phyloP scores from a whole-genome alignment of 2,797 vertebrate genomes.

The Cirrhinus molitorella region DNA sequence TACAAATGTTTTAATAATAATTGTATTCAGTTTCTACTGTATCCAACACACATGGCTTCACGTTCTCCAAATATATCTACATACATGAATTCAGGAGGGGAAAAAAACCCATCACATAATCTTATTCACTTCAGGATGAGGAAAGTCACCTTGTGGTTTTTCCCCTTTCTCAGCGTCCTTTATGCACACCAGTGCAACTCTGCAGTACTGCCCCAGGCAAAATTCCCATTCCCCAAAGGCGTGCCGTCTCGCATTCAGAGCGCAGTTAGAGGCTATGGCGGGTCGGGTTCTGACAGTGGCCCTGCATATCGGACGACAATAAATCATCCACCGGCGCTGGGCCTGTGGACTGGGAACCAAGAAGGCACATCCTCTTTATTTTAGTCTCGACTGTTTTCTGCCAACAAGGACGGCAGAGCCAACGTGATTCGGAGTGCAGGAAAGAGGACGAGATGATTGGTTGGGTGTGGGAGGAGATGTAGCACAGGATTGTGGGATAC shows the following conservation, averaged over 20 bases:
- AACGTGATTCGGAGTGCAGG: background rate
- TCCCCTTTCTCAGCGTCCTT: constrained; percentile 42
- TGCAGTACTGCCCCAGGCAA: constrained; percentile 58
- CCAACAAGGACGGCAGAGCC: constrained; percentile 42
- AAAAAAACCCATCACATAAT: constrained; percentile 27
- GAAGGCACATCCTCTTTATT: constrained; percentile 48
- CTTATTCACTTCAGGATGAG: constrained; percentile 38
- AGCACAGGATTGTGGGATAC: constrained; percentile 24
- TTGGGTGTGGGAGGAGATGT: constrained; percentile 20
- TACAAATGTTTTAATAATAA: background rate
- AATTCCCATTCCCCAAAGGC: constrained; percentile 57
- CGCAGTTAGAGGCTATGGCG: constrained; percentile 33
- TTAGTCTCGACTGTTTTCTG: constrained; percentile 43
- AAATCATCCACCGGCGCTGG: constrained; percentile 66
- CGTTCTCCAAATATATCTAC: background rate
- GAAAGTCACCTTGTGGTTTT: constrained; percentile 61
- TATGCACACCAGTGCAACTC: constrained; percentile 53
- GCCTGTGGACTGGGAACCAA: constrained; percentile 42
- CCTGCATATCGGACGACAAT: constrained; percentile 63
- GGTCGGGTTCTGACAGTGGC: constrained; percentile 66
- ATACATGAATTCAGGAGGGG: constrained; percentile 11
- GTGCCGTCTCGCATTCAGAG: constrained; percentile 64
- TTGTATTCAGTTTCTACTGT: background rate
- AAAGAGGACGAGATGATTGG: background rate
- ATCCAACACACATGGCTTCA: background rate